These are phyloP conservation scores for Lipophrys pholis DNA, from an alignment of 2,113 vertebrate species.

Conservation along the genomic window DNA sequence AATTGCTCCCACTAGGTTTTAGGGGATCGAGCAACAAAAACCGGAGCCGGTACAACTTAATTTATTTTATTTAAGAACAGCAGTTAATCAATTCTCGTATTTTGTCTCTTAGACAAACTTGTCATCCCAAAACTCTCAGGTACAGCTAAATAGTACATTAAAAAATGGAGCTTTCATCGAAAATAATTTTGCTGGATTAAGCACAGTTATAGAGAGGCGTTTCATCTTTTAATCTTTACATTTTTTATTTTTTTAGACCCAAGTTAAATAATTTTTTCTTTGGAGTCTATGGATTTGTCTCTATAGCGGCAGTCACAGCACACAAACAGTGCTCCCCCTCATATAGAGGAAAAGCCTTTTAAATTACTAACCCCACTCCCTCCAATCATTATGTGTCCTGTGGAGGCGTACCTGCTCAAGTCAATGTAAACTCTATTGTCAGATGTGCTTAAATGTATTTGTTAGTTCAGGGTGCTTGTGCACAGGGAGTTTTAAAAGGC, in stretches of 20 bases:
- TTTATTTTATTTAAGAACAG: neutral
- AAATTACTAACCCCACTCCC: slow-evolving; percentile 21
- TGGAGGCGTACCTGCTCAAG: neutral
- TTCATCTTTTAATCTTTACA: no score
- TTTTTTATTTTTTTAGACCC: neutral
- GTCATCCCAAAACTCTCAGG: neutral
- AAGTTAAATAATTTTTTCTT: neutral
- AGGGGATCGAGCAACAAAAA: no score
- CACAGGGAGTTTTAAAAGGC: neutral
- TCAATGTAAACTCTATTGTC: neutral
- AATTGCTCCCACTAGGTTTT: neutral
- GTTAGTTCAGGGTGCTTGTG: neutral
- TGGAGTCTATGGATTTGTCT: slow-evolving; percentile 1
- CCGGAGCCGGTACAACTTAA: neutral
- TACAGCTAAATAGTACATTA: no score
- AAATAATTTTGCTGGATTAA: no score
- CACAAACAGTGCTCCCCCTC: slow-evolving; percentile 2
- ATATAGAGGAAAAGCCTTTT: slow-evolving; percentile 4
- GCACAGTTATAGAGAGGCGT: no score
- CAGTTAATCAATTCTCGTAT: neutral
- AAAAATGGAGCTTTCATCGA: no score
- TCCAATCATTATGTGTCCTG: neutral
- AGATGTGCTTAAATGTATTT: neutral
- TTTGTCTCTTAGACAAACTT: neutral
- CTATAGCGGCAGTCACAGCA: slow-evolving; percentile 12